A percentile compares a stretch with the other conserved stretches of the same genome.
Evolutionary conservation across 1,140 invertebrate species (phyloP).

Genomic region (Nilaparvata lugens): DNA sequence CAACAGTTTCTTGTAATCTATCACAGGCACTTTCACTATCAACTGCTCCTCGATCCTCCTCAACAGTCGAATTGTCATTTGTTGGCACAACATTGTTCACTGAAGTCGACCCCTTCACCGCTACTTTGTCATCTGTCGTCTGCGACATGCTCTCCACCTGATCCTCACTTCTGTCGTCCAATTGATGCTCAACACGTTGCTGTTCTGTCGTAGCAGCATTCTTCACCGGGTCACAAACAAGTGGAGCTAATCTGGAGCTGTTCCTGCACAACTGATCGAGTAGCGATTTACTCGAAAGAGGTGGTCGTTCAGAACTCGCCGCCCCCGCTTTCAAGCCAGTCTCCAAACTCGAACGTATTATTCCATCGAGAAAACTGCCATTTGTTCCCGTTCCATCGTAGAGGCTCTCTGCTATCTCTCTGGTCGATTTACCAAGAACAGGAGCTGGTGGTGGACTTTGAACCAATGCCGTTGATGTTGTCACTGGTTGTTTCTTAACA

Average conservation of each 20-base stretch:
- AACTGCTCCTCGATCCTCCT: background rate
- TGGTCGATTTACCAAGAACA: conserved; percentile 41
- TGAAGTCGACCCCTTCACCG: background rate
- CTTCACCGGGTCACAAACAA: background rate
- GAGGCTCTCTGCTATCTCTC: conserved; percentile 49
- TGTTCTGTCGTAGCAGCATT: no score
- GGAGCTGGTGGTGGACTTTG: conserved; percentile 23
- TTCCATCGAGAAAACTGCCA: conserved; percentile 66
- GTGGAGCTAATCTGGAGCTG: conserved; percentile 31
- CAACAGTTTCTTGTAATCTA: conserved; percentile 8
- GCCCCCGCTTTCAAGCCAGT: conserved; percentile 38
- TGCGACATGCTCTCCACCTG: background rate
- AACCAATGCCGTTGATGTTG: conserved; percentile 29
- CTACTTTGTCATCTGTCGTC: background rate
- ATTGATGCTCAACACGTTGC: no score
- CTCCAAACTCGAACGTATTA: conserved; percentile 68
- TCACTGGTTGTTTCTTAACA: no score
- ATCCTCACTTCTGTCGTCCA: background rate
- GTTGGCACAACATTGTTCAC: background rate
- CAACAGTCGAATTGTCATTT: background rate
- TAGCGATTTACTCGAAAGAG: conserved; percentile 50
- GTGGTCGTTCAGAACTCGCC: conserved; percentile 31
- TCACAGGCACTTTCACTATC: conserved; percentile 19
- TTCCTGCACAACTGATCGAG: conserved; percentile 61
- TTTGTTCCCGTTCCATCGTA: conserved; percentile 54